Evolutionary conservation across 1,140 invertebrate species (phyloP).

Genomic region (Wiebesia pumilae): DNA sequence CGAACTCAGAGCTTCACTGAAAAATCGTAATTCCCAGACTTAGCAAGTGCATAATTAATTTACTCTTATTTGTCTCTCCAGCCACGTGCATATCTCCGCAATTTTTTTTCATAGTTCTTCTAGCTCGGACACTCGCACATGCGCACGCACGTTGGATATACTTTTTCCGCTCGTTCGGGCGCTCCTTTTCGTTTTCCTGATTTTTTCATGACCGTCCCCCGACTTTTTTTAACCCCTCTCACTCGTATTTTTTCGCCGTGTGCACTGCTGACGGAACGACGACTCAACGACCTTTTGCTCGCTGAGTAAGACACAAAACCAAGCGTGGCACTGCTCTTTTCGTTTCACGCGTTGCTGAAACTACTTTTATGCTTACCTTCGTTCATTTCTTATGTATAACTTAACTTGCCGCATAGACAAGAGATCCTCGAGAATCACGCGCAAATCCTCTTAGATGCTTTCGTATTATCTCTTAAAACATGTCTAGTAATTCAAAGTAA

Average conservation of each 20-base stretch:
- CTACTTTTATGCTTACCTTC: not conserved
- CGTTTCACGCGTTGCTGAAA: constrained; percentile 2
- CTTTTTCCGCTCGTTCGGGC: not conserved
- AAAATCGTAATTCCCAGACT: not conserved
- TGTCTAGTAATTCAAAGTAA: no score
- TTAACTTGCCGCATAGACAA: no score
- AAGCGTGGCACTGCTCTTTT: not conserved
- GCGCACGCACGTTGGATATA: not conserved
- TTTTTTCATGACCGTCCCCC: not conserved
- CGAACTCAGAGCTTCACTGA: not conserved
- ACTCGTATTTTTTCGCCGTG: not conserved
- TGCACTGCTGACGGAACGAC: not conserved
- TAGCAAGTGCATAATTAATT: not conserved
- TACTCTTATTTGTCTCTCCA: not conserved
- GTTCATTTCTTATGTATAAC: not conserved
- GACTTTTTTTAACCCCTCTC: not conserved
- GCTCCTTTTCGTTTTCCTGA: not conserved
- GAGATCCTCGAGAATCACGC: not conserved
- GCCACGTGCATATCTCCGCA: not conserved
- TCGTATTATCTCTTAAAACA: not conserved
- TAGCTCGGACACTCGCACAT: not conserved
- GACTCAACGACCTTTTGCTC: not conserved
- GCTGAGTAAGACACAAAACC: not conserved
- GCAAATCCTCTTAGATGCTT: not conserved
- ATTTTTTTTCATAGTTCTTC: not conserved